phyloP scores from a whole-genome alignment of 1,140 invertebrate species.

The Drosophila burlai region DNA sequence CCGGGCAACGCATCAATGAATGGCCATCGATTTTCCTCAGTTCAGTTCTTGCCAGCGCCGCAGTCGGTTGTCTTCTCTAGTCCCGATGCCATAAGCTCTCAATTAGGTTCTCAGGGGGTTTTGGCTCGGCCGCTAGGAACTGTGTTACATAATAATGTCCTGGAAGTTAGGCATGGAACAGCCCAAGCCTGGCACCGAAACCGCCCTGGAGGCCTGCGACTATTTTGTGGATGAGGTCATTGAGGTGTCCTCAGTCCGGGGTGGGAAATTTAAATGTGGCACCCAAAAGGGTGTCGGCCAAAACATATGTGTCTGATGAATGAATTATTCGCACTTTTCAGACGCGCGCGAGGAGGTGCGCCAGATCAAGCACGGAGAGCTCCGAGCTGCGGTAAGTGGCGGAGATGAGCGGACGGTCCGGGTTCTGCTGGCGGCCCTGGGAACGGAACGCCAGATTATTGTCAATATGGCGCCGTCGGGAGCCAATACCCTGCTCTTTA shows the following conservation, averaged over 20 bases:
- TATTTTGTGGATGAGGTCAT: constrained; percentile 89
- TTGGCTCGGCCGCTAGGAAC: background rate
- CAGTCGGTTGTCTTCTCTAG: constrained; percentile 26
- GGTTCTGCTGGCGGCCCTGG: constrained; percentile 88
- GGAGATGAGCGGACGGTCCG: constrained; percentile 89
- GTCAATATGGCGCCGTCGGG: constrained; percentile 95
- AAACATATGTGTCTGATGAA: constrained; percentile 23
- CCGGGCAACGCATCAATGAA: constrained; percentile 22
- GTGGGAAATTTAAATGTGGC: constrained; percentile 41
- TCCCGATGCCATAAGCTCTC: constrained; percentile 33
- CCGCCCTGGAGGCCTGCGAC: constrained; percentile 88
- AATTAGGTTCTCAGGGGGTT: constrained; percentile 16
- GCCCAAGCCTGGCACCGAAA: constrained; percentile 86
- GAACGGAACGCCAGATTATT: constrained; percentile 88
- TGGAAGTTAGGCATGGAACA: constrained; percentile 80
- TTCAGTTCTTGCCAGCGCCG: constrained; percentile 44
- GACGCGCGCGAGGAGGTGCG: constrained; percentile 91
- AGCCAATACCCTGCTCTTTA: constrained; percentile 93
- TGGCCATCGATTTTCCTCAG: constrained; percentile 74
- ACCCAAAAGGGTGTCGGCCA: constrained; percentile 1
- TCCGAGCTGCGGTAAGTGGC: constrained; percentile 90
- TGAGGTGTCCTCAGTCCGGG: constrained; percentile 55
- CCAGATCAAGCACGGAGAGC: constrained; percentile 89
- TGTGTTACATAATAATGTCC: constrained; percentile 71
- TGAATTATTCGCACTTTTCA: constrained; percentile 62